These are phyloP conservation scores for Plecotus auritus DNA, from an alignment of 2,113 vertebrate species.

Conservation along the genomic window DNA sequence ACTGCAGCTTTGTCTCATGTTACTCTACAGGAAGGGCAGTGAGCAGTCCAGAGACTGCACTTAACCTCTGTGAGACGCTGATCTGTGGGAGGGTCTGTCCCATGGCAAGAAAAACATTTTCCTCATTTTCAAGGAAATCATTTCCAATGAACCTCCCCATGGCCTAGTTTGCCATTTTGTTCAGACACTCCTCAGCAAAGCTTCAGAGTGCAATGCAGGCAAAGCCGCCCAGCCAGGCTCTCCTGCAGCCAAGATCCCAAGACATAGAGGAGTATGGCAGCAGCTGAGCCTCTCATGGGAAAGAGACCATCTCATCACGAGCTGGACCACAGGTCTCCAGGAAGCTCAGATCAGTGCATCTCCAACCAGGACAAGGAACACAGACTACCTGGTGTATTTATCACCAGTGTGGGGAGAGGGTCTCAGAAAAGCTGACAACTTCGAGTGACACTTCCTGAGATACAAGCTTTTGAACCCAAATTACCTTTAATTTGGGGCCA, in stretches of 20 bases:
- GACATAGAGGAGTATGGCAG: neutral
- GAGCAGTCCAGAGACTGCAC: neutral
- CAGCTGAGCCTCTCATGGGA: neutral
- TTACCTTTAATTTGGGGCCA: slow-evolving; percentile 74
- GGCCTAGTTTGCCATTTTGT: neutral
- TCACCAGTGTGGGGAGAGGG: neutral
- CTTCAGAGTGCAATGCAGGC: neutral
- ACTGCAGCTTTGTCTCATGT: neutral
- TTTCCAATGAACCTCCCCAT: neutral
- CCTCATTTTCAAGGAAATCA: slow-evolving; percentile 39
- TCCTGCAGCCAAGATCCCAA: neutral
- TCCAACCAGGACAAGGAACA: neutral
- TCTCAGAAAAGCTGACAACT: neutral
- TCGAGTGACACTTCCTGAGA: neutral
- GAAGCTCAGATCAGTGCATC: neutral
- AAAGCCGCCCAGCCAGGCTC: neutral
- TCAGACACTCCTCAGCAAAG: neutral
- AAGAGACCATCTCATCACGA: neutral
- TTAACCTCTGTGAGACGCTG: slow-evolving; percentile 33
- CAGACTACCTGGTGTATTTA: neutral
- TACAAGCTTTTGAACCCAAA: slow-evolving; percentile 54
- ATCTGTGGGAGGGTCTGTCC: neutral
- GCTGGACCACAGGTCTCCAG: neutral
- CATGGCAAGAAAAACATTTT: neutral
- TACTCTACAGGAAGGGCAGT: neutral